A percentile compares a stretch with the other conserved stretches of the same genome.
Evolutionary conservation across 2,113 vertebrate genomes (phyloP).

Genomic region (Chamaetylas fuelleborni): DNA sequence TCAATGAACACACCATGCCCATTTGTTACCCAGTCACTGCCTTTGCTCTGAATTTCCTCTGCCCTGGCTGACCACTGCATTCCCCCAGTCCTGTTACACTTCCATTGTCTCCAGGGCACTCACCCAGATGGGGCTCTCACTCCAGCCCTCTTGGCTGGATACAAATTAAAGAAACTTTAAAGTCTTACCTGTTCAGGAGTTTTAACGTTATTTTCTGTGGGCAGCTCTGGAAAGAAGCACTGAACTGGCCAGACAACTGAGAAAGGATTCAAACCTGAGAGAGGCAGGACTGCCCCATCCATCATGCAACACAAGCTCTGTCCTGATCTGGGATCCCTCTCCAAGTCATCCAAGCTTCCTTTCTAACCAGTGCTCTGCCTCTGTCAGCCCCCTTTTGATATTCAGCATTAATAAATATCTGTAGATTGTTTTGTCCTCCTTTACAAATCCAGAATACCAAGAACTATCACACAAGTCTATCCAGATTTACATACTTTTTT

Average conservation of each 20-base stretch:
- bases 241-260: not conserved
- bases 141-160: not conserved
- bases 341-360: not conserved
- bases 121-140: not conserved
- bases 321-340: not conserved
- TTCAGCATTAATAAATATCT: not conserved
- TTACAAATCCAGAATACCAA: not conserved
- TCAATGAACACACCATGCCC: not conserved
- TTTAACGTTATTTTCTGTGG: not conserved
- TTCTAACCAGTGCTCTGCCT: not conserved
- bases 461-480: not conserved
- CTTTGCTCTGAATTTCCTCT: not conserved
- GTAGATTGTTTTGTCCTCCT: not conserved
- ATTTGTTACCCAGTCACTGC: not conserved
- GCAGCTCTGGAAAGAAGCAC: not conserved
- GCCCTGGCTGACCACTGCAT: not conserved
- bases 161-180: not conserved
- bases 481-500: not conserved
- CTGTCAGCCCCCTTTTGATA: not conserved
- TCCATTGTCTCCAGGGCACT: fast-evolving
- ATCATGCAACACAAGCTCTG: not conserved
- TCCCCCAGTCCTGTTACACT: fast-evolving
- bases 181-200: not conserved
- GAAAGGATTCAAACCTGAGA: not conserved
- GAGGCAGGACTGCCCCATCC: not conserved